Evolutionary conservation across 2,797 vertebrate species (phyloP).

Genomic region (Onychomys leucogaster): DNA sequence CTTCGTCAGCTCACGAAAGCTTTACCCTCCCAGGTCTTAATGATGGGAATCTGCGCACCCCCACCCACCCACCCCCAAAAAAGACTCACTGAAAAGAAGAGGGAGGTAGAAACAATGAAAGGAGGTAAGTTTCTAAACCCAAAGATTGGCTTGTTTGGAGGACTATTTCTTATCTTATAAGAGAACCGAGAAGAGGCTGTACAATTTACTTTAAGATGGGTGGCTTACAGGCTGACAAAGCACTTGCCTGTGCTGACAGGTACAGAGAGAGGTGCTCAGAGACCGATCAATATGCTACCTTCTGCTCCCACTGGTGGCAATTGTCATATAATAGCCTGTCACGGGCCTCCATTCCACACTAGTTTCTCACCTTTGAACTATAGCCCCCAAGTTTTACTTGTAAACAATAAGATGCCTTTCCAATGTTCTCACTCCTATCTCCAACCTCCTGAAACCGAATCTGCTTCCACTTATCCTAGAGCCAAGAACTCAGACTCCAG

Average conservation of each 20-base stretch:
- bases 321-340: constrained; percentile 76
- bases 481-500: not conserved
- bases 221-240: constrained; percentile 15
- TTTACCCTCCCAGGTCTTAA: constrained; percentile 14
- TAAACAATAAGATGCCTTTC: constrained; percentile 79
- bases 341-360: constrained; percentile 70
- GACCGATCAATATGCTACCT: constrained; percentile 75
- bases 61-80: not conserved
- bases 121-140: not conserved
- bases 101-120: not conserved
- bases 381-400: constrained; percentile 72
- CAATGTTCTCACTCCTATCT: constrained; percentile 70
- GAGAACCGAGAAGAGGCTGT: constrained; percentile 37
- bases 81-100: constrained; percentile 5
- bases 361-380: constrained; percentile 82
- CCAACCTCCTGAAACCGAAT: constrained; percentile 65
- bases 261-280: not conserved
- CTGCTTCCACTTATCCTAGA: not conserved
- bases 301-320: constrained; percentile 75
- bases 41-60: not conserved
- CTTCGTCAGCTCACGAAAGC: not conserved
- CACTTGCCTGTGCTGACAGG: constrained; percentile 39
- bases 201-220: not conserved
- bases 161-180: constrained; percentile 24
- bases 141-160: constrained; percentile 29